Evolutionary conservation across 2,797 vertebrate species (phyloP), one percentile per base, ranked within the genome.

Genomic region (Cygnus olor): DNA sequence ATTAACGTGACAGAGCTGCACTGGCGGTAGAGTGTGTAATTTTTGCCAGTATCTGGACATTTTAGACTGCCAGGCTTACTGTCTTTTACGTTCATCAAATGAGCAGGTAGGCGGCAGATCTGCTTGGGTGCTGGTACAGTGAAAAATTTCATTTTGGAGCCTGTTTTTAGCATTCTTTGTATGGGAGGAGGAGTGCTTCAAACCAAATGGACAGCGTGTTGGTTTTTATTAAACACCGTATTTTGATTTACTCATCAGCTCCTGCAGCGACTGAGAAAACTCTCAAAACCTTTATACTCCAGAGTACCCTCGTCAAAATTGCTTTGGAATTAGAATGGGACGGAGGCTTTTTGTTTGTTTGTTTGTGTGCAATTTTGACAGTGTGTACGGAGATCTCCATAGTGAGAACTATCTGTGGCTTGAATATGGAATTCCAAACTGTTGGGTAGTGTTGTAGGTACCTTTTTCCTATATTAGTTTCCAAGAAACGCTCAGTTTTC

Each of bases 361-460:
- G 93, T 96, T 94, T 83, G 54, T 96, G 88, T 80, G 94, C 88
- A 97, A 95, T 93, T 97, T 97, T 95, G 97, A 87, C 95, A 85
- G 56, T 97, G 96, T 98, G 96, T 97, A 90, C 84, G 18, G 82
- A 95, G 93, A 97, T 97, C 94, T 80, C 97, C 95, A 97, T 97
- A 96, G 97, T 45, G 96, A 98, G 93, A 94, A 88, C 30, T 97
- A 91, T 97, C 97, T 96, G 96, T 93, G 90, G 81, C 86, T 92
- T 94, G 84, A 93, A 51, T 61, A 85, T 1, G 28, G 95, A 96
- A 95, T 94, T 88, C 88, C 87, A 90, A 78, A 89, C 54, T 24
- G 4, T 47, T 87, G 92, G 92, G 73, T 66, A 77, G 96, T 90
- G 81, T 61, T 88, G 77, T 94, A 95, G 93, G 89, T 97, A 96